Evolutionary conservation across 2,113 vertebrate species (phyloP).

Genomic region (Eolophus roseicapilla): DNA sequence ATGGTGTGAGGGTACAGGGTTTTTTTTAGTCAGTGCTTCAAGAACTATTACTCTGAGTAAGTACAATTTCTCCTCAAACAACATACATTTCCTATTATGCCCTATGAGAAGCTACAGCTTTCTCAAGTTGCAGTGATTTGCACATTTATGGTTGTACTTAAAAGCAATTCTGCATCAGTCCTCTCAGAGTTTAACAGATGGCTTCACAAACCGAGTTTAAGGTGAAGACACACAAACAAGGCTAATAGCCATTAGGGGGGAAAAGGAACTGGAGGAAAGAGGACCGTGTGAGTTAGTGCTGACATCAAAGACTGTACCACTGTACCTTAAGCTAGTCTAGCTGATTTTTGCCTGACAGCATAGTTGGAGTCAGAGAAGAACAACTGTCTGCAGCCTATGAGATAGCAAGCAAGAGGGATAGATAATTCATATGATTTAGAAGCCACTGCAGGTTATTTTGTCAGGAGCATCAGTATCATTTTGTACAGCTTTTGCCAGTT

Average conservation of each 20-base stretch:
- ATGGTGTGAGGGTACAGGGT: neutral
- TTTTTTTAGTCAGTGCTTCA: neutral
- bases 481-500: neutral
- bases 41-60: neutral
- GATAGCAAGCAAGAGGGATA: neutral
- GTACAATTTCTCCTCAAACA: neutral
- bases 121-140: neutral
- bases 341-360: neutral
- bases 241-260: accelerated
- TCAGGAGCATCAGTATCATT: neutral
- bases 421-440: neutral
- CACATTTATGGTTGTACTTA: neutral
- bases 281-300: neutral
- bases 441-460: neutral
- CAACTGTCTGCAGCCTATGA: neutral
- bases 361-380: neutral
- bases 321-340: neutral
- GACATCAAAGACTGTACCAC: neutral
- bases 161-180: neutral
- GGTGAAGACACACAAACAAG: neutral
- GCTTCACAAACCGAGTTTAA: accelerated
- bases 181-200: neutral
- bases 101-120: neutral
- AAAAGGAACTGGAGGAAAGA: neutral
- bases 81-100: neutral